A percentile compares a stretch with the other conserved stretches of the same genome.
These are phyloP conservation scores for Chesias legatella DNA, from an alignment of 2,888 invertebrate species.

Conservation along the genomic window DNA sequence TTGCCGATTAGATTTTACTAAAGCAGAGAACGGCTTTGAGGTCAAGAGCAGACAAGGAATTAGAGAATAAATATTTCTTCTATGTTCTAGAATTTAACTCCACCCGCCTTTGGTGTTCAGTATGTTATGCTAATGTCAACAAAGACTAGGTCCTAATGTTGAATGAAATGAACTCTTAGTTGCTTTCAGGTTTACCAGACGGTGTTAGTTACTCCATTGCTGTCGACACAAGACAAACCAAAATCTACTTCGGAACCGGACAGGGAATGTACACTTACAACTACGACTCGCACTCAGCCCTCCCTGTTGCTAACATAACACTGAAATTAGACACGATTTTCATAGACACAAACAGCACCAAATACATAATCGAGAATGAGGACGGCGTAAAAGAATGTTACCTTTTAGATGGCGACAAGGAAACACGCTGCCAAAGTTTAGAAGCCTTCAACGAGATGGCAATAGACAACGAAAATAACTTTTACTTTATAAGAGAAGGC, in stretches of 20 bases:
- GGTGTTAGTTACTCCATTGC: slow-evolving; percentile 61
- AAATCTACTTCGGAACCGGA: slow-evolving; percentile 64
- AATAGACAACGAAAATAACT: slow-evolving; percentile 60
- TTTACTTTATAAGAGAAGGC: slow-evolving; percentile 58
- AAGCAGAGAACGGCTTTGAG: too few species aligned
- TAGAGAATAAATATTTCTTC: too few species aligned
- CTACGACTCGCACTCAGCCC: slow-evolving; percentile 49
- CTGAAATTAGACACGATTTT: slow-evolving; percentile 57
- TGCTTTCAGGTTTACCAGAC: slow-evolving; percentile 53
- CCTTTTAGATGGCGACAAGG: slow-evolving; percentile 50
- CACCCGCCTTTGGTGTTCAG: too few species aligned
- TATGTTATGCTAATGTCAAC: too few species aligned
- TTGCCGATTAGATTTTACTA: too few species aligned
- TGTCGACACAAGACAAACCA: slow-evolving; percentile 49
- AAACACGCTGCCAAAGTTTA: slow-evolving; percentile 48
- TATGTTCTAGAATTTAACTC: too few species aligned
- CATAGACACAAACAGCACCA: slow-evolving; percentile 62
- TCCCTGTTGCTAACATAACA: slow-evolving; percentile 40
- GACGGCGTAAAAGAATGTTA: slow-evolving; percentile 60
- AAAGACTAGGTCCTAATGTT: too few species aligned
- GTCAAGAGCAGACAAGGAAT: too few species aligned
- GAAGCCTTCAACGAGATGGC: slow-evolving; percentile 58
- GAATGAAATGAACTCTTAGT: slow-evolving; percentile 3
- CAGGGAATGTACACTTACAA: slow-evolving; percentile 56
- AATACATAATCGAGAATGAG: slow-evolving; percentile 55